Evolutionary conservation across 2,888 invertebrate genomes (phyloP).

Genomic region (Strigamia crassipes): DNA sequence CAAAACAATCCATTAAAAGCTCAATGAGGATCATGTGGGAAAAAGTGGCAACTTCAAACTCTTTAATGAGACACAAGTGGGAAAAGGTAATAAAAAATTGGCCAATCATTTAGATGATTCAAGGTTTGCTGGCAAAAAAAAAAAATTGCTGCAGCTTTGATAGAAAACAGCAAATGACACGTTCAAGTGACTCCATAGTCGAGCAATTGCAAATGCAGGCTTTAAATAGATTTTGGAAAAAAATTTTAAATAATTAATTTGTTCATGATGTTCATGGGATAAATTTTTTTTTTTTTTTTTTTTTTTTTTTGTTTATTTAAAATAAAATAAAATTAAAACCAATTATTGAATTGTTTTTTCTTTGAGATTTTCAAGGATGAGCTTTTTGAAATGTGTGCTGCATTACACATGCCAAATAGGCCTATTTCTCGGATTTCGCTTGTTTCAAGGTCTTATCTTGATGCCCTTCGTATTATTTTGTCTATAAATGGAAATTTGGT

Average conservation of each 20-base stretch:
- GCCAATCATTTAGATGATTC: background rate
- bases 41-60: background rate
- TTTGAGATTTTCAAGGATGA: background rate
- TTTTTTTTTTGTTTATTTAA: too few species aligned
- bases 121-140: background rate
- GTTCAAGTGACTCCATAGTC: too few species aligned
- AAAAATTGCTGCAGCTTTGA: background rate
- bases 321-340: too few species aligned
- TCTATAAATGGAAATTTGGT: background rate
- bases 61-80: conserved; percentile 7
- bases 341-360: background rate
- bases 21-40: background rate
- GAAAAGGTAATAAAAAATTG: background rate
- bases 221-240: too few species aligned
- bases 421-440: background rate
- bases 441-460: background rate
- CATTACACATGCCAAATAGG: background rate
- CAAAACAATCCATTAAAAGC: background rate
- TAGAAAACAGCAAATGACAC: too few species aligned
- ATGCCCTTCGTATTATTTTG: background rate
- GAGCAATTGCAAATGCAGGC: too few species aligned
- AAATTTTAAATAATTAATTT: too few species aligned
- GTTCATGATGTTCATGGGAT: background rate
- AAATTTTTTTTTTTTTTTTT: background rate
- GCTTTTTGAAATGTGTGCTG: background rate